A percentile compares a stretch with the other conserved stretches of the same genome.
phyloP scores from a whole-genome alignment of 1,140 invertebrate species.

The Uloborus diversus region DNA sequence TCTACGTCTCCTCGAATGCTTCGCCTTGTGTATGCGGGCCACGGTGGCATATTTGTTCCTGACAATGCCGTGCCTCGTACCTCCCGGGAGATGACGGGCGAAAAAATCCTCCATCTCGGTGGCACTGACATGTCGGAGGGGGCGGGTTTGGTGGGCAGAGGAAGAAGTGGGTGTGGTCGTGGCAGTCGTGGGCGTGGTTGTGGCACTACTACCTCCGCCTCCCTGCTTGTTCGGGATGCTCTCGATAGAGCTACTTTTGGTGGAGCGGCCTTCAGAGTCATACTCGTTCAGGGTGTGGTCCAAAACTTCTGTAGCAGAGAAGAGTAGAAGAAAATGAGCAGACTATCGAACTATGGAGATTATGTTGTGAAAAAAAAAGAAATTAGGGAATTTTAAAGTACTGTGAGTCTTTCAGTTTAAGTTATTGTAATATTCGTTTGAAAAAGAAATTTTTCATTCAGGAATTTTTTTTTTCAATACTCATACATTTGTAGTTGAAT shows the following conservation, averaged over 20 bases:
- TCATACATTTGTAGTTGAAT: too few species aligned
- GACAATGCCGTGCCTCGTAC: slow-evolving; percentile 64
- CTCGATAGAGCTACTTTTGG: slow-evolving; percentile 57
- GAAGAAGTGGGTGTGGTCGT: slow-evolving; percentile 23
- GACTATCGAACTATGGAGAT: too few species aligned
- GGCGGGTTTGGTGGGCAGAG: neutral
- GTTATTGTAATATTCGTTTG: too few species aligned
- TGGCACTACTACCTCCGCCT: neutral
- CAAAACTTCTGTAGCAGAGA: slow-evolving; percentile 42
- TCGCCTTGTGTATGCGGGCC: slow-evolving; percentile 76
- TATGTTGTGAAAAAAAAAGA: too few species aligned
- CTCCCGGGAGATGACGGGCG: slow-evolving; percentile 76
- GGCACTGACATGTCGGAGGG: slow-evolving; percentile 65
- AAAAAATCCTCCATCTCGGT: slow-evolving; percentile 90
- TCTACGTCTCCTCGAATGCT: slow-evolving; percentile 7
- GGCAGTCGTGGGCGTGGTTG: slow-evolving; percentile 4
- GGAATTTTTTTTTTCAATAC: too few species aligned
- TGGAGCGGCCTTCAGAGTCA: slow-evolving; percentile 58
- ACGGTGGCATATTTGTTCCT: slow-evolving; percentile 89
- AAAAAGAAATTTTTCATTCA: too few species aligned
- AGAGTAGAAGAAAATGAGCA: neutral
- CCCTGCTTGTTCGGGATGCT: slow-evolving; percentile 52
- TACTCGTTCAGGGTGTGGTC: slow-evolving; percentile 55
- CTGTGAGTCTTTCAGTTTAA: too few species aligned
- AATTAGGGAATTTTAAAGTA: too few species aligned